These are phyloP conservation scores for Lepidocyrtoides sp. DNA, from an alignment of 2,888 invertebrate species.

Conservation along the genomic window DNA sequence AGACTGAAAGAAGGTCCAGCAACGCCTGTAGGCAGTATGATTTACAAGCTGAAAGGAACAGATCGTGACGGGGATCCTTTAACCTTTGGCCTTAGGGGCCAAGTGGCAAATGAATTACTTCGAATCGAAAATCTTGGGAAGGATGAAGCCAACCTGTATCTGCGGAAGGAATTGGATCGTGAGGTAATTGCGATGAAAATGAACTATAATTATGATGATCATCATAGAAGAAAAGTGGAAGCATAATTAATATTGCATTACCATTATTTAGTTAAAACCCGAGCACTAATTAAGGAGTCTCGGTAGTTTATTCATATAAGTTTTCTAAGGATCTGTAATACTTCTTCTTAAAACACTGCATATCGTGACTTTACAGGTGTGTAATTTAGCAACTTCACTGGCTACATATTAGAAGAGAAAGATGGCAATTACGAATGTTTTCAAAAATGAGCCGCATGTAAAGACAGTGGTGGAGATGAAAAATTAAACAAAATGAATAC, in stretches of 20 bases:
- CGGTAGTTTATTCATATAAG: constrained; percentile 45
- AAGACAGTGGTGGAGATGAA: neutral
- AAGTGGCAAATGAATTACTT: constrained; percentile 92
- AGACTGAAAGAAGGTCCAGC: constrained; percentile 95
- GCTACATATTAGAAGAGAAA: constrained; percentile 7
- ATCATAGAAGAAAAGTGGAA: constrained; percentile 9
- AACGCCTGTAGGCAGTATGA: constrained; percentile 93
- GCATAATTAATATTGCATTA: constrained; percentile 17
- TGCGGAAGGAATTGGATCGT: constrained; percentile 96
- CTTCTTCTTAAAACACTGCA: neutral
- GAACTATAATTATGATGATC: constrained; percentile 62
- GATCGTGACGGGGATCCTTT: constrained; percentile 96
- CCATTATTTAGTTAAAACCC: constrained; percentile 20
- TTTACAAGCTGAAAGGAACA: constrained; percentile 93
- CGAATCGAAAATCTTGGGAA: constrained; percentile 93
- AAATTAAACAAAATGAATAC: neutral
- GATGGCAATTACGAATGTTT: constrained; percentile 33
- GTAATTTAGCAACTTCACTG: constrained; percentile 2
- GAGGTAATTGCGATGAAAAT: constrained; percentile 89
- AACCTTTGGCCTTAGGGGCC: constrained; percentile 93
- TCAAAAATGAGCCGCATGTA: neutral
- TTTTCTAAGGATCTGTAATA: constrained; percentile 3
- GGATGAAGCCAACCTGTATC: constrained; percentile 95
- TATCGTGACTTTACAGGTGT: constrained; percentile 51
- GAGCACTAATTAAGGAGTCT: constrained; percentile 39